phyloP scores from a whole-genome alignment of 2,113 vertebrate genomes.

The Elanoides forficatus region DNA sequence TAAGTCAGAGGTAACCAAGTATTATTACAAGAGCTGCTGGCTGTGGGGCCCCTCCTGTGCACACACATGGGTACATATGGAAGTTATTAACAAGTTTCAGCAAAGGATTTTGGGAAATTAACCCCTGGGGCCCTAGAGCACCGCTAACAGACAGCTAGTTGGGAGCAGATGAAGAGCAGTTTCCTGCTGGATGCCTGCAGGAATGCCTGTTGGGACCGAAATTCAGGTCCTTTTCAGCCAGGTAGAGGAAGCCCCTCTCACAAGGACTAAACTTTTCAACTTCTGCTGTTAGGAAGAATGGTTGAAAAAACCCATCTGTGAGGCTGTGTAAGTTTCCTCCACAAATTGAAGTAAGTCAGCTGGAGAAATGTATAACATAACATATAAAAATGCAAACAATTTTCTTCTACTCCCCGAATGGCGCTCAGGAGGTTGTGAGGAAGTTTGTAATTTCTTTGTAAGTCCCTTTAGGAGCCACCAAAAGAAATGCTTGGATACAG shows the following conservation, averaged over 20 bases:
- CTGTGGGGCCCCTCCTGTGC: slow-evolving; percentile 42
- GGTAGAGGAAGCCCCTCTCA: neutral
- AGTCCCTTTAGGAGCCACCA: slow-evolving; percentile 30
- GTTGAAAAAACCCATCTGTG: slow-evolving; percentile 15
- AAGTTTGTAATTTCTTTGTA: slow-evolving; percentile 48
- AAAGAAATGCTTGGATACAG: neutral
- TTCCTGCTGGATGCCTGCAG: neutral
- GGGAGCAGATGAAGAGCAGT: neutral
- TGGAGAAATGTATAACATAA: neutral
- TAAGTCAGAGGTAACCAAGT: slow-evolving; percentile 45
- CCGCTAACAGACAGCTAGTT: neutral
- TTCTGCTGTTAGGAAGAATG: neutral
- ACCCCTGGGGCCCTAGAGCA: neutral
- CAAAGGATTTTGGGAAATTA: slow-evolving; percentile 45
- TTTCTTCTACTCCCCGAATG: neutral
- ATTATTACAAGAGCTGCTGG: slow-evolving; percentile 38
- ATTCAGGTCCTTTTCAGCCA: neutral
- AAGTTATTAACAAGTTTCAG: slow-evolving; percentile 52
- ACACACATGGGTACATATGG: slow-evolving; percentile 42
- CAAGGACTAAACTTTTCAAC: slow-evolving; percentile 21
- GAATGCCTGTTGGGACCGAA: neutral
- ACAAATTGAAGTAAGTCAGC: slow-evolving; percentile 9
- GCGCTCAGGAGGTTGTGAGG: neutral
- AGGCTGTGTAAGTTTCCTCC: neutral
- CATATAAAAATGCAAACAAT: slow-evolving; percentile 46